Conservation (phyloP, 2,797 vertebrate genomes). For the Smutsia temminckii region DNA sequence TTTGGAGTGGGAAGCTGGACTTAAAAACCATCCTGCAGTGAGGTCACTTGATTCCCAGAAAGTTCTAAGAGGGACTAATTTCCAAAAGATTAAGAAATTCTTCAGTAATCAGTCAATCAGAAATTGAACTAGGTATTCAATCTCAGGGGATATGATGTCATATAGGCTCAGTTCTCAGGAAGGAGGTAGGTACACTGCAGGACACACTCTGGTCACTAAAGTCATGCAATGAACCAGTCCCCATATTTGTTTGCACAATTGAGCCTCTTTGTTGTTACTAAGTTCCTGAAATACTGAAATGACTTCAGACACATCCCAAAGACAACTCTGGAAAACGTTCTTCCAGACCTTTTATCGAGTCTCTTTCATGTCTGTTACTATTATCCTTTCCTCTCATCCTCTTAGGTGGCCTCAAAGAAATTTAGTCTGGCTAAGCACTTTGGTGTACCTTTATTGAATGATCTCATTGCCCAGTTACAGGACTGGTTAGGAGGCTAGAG, state of each 20-base stretch:
- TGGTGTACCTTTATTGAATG: background rate
- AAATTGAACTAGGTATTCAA: background rate
- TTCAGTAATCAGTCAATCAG: background rate
- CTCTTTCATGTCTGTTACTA: background rate
- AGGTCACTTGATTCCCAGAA: background rate
- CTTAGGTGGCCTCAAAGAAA: background rate
- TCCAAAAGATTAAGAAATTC: background rate
- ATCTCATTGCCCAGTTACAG: background rate
- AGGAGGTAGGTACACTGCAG: background rate
- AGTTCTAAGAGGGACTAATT: conserved; percentile 8
- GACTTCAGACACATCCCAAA: background rate
- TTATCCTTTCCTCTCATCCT: background rate
- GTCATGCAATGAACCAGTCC: fast-evolving
- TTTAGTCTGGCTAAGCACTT: background rate
- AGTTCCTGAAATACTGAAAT: background rate
- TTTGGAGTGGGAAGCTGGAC: conserved; percentile 19
- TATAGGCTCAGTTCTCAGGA: background rate
- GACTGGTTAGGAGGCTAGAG: background rate
- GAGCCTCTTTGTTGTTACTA: background rate
- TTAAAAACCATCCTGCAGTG: background rate
- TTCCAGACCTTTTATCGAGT: background rate
- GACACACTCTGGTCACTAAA: background rate
- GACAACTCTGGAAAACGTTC: background rate
- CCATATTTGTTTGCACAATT: background rate
- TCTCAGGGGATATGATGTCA: background rate